Base-by-base conservation (phyloP, 2,113 vertebrate species). In the Oxygymnocypris stewartii region DNA sequence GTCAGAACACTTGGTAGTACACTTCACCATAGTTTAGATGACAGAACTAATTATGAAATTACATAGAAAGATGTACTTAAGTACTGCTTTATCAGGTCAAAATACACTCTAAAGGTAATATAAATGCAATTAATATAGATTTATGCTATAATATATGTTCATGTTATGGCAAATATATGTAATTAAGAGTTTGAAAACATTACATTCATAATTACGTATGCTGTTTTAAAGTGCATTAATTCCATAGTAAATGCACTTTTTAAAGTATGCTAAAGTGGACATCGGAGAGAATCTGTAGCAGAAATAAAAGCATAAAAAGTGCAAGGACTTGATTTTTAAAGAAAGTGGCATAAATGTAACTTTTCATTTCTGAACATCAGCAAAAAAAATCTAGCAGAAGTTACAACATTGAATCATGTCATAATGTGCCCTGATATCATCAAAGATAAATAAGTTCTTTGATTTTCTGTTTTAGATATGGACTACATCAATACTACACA, bases 381-480 rank as follows among this genome's bases (percentile, higher is more conserved):
- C 44, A 77, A 49, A 28, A 49, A 14, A 49, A 49, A 2, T 54
- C 51, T 2, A 37, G 16, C 8, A 20, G 16, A 37, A 20, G 31
- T 37, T 35, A 18, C 31, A 35, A 35, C 28, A 35, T 16, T 69
- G 65, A 12, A 61, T n/a, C 23, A n/a, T 67, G 13, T 6, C 28
- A 31, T 25, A 67, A 18, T 69, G 35, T 37, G 18, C 35, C 65
- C 9, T 42, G 37, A 12, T 42, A 42, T 74, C 69, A 42, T 42
- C 37, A 37, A 69, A 69, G 37, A 18, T 40, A 57, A 67, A 6
- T 2, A 25, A 54, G 5, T 31, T 63, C 0, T 77, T 14, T 40
- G 1, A 42, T 28, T 28, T 40, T 31, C 83, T 0, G 84, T 69
- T 89, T n/a, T 88, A 94, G 93, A 78, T 75, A 95, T 95, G 94